Evolutionary conservation across 1,140 invertebrate genomes (phyloP), one percentile per base, ranked within the genome.

Genomic region (Battus philenor): DNA sequence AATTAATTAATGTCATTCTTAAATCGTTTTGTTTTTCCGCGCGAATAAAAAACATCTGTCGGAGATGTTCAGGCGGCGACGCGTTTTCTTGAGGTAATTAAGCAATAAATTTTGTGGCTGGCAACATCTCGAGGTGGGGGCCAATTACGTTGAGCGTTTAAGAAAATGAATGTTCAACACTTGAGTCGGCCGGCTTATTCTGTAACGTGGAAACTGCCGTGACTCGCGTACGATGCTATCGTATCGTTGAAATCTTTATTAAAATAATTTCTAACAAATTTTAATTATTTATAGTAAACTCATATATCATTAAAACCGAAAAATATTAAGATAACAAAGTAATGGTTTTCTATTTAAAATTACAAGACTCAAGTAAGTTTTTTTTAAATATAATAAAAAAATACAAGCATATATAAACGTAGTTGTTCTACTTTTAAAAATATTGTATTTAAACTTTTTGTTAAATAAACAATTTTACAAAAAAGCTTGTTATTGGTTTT

Each of bases 1-100:
- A 85, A 82, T 85, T 85, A 85, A 85, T 85, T 85, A 85, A 85
- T 85, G 81, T 85, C 81, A 85, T 85, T 83, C 81, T 85, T 81
- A 78, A 76, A 68, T 60, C 65, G 78, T 85, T 80, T 81, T 81
- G 81, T 85, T 85, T 85, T 85, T 85, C 70, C 64, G 41, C 67
- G 65, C 59, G 77, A 68, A 83, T 85, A 82, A 85, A 85, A 85
- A 83, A 82, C 81, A 83, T 80, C 81, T 83, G 81, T 77, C 57
- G 71, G 66, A 45, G 63, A 65, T 65, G 68, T 68, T 54, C 46
- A 46, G 50, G 59, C 52, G 50, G 71, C 72, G 80, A 75, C 72
- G 77, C 66, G 78, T 75, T 76, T 75, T 78, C 78, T 79, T 75
- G 64, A 85, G 81, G 81, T 83, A 85, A 85, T 85, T 85, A 85